Evolutionary conservation across 2,888 invertebrate species (phyloP).

Genomic region (Drosophila parthenogenetica): DNA sequence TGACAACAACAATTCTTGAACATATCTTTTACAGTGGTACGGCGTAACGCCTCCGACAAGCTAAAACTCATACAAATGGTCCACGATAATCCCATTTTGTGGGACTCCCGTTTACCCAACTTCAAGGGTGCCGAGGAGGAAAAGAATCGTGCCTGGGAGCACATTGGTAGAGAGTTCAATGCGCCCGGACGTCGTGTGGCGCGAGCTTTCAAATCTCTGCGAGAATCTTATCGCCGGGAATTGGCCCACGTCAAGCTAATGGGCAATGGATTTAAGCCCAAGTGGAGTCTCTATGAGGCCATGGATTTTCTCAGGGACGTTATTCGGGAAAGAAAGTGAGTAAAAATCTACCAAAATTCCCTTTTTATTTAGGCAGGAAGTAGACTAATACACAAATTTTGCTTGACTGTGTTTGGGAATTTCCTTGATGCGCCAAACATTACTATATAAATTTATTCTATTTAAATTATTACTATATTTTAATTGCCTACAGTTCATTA

Average conservation of each 20-base stretch:
- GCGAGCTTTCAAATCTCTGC: slow-evolving; percentile 83
- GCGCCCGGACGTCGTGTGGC: slow-evolving; percentile 84
- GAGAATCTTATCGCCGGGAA: slow-evolving; percentile 84
- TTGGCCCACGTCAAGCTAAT: slow-evolving; percentile 83
- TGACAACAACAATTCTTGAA: background rate
- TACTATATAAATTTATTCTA: too few species aligned
- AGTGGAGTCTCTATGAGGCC: slow-evolving; percentile 83
- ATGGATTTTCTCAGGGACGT: slow-evolving; percentile 84
- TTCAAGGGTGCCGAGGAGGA: slow-evolving; percentile 84
- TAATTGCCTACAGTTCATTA: too few species aligned
- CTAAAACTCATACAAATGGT: slow-evolving; percentile 84
- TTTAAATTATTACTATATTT: too few species aligned
- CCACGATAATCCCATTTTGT: slow-evolving; percentile 83
- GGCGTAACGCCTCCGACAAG: slow-evolving; percentile 84
- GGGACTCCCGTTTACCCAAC: slow-evolving; percentile 83
- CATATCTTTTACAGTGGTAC: slow-evolving; percentile 75
- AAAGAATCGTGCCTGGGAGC: slow-evolving; percentile 84
- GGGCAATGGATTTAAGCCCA: slow-evolving; percentile 84
- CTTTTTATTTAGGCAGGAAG: too few species aligned
- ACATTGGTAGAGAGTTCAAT: slow-evolving; percentile 83
- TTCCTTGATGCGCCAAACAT: background rate
- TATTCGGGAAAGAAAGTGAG: slow-evolving; percentile 84
- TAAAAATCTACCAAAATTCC: slow-evolving; percentile 31
- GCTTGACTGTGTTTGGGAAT: slow-evolving; percentile 2
- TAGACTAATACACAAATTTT: too few species aligned